phyloP scores from a whole-genome alignment of 2,113 vertebrate genomes.

The Phyllostomus hastatus region DNA sequence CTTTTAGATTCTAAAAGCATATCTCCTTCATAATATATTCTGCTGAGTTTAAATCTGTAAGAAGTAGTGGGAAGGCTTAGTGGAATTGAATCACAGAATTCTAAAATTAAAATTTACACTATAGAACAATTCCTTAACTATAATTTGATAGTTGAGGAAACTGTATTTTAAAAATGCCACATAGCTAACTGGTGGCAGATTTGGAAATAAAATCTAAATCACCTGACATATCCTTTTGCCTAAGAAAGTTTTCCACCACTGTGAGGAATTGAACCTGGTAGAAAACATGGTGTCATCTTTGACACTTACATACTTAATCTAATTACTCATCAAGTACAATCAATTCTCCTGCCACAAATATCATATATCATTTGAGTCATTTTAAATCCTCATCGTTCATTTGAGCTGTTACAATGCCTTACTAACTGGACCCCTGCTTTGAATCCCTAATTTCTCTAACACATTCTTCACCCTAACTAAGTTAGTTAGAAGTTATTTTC shows the following conservation, averaged over 20 bases:
- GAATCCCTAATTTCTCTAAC: not conserved
- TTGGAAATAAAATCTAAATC: not conserved
- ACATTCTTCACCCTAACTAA: not conserved
- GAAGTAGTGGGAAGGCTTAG: not conserved
- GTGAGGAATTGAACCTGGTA: not conserved
- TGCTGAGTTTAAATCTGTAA: not conserved
- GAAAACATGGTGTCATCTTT: not conserved
- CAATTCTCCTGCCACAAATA: not conserved
- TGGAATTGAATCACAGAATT: not conserved
- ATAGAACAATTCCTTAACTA: not conserved
- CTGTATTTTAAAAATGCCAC: not conserved
- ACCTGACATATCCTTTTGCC: not conserved
- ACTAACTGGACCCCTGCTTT: not conserved
- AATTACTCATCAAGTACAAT: not conserved
- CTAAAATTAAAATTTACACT: not conserved
- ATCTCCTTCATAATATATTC: not conserved
- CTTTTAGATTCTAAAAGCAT: not conserved
- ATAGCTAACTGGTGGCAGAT: not conserved
- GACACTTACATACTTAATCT: not conserved
- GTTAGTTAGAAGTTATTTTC: not conserved
- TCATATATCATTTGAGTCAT: not conserved
- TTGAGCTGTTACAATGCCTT: not conserved
- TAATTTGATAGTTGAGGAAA: slow-evolving; percentile 8
- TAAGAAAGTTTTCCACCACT: not conserved
- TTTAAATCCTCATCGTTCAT: not conserved